A percentile compares a stretch with the other conserved stretches of the same genome.
Conservation (phyloP, 2,888 invertebrate genomes). For the Anorthoa munda region DNA sequence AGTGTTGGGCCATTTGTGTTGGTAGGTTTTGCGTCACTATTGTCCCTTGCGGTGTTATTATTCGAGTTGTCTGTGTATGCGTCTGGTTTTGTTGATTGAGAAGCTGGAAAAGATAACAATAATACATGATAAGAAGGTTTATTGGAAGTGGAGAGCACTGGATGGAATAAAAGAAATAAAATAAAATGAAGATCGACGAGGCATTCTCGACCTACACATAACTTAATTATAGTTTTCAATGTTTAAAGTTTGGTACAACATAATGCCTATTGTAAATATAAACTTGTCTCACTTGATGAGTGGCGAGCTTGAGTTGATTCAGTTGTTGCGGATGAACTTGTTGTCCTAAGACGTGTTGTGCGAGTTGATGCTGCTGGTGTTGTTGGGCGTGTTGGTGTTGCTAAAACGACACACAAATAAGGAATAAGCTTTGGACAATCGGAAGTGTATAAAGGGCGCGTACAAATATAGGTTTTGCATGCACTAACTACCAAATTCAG, state of each 20-base stretch:
- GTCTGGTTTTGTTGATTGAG: slow-evolving; percentile 81
- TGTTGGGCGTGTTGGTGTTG: slow-evolving; percentile 66
- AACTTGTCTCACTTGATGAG: slow-evolving; percentile 79
- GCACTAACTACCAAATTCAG: slow-evolving; percentile 40
- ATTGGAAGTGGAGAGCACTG: background rate
- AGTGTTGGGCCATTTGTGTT: slow-evolving; percentile 77
- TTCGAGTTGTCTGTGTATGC: slow-evolving; percentile 74
- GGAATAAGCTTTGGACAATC: slow-evolving; percentile 46
- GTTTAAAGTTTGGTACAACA: slow-evolving; percentile 2
- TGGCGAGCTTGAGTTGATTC: slow-evolving; percentile 83
- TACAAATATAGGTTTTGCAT: slow-evolving; percentile 34
- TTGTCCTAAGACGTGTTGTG: slow-evolving; percentile 81
- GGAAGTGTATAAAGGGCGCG: slow-evolving; percentile 13
- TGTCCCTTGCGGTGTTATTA: slow-evolving; percentile 87
- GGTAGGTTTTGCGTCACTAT: slow-evolving; percentile 83
- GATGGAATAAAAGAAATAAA: background rate
- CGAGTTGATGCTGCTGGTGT: slow-evolving; percentile 78
- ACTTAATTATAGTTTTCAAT: background rate
- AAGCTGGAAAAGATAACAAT: slow-evolving; percentile 68
- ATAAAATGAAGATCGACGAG: background rate
- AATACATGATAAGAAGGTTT: slow-evolving; percentile 8
- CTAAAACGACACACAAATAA: slow-evolving; percentile 54
- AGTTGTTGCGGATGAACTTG: slow-evolving; percentile 80
- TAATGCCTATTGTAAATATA: slow-evolving; percentile 2
- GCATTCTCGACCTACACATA: background rate